phyloP scores from a whole-genome alignment of 2,888 invertebrate genomes.

The Orchesella flavescens region DNA sequence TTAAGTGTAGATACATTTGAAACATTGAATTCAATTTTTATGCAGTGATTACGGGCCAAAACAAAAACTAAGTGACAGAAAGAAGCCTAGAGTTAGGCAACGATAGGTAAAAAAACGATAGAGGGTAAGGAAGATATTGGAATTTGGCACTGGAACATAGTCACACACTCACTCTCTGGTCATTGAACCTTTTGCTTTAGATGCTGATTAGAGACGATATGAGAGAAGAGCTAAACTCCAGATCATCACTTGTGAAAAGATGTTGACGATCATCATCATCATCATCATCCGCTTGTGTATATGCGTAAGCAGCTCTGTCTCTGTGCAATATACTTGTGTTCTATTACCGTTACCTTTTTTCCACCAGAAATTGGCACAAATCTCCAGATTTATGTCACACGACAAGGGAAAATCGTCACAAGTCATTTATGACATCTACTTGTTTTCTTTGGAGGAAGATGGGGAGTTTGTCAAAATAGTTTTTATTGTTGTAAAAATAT shows the following conservation, averaged over 20 bases:
- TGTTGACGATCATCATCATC: constrained; percentile 28
- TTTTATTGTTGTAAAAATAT: no score
- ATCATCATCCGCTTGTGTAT: background rate
- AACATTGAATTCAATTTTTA: constrained; percentile 9
- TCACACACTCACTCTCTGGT: constrained; percentile 49
- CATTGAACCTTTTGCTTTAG: constrained; percentile 62
- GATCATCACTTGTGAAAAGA: constrained; percentile 38
- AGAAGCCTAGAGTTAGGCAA: constrained; percentile 8
- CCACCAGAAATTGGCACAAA: constrained; percentile 41
- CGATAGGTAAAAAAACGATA: constrained; percentile 29
- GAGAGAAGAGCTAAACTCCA: constrained; percentile 32
- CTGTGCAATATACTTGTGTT: constrained; percentile 6
- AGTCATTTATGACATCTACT: constrained; percentile 11
- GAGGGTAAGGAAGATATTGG: constrained; percentile 49
- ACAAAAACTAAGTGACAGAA: constrained; percentile 51
- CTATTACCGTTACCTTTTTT: constrained; percentile 23
- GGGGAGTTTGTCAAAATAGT: no score
- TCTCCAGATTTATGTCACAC: constrained; percentile 32
- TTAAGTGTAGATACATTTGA: background rate
- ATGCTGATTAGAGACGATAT: constrained; percentile 36
- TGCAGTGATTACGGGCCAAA: constrained; percentile 39
- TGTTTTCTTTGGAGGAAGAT: constrained; percentile 5
- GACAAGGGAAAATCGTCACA: background rate
- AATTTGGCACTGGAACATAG: constrained; percentile 65
- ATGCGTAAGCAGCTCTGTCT: background rate